Conservation (phyloP, 2,797 vertebrate species). For the Rhinella marina region DNA sequence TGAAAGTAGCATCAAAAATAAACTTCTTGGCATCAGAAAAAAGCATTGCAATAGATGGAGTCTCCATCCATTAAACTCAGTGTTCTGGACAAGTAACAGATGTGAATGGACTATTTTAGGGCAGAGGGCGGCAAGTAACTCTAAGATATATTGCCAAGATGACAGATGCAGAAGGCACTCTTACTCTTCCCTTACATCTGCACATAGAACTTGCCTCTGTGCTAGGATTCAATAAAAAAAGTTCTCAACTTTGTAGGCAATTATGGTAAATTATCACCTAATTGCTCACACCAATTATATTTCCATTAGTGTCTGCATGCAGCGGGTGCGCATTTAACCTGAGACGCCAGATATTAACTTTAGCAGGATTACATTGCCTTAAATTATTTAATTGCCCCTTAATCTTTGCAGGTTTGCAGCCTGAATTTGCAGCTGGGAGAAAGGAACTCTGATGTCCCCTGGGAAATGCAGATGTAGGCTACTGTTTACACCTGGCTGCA, state of each 20-base stretch:
- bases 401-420: constrained; percentile 60
- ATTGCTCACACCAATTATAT: constrained; percentile 69
- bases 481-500: constrained; percentile 6
- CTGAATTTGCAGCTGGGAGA: constrained; percentile 53
- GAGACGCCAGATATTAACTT: constrained; percentile 53
- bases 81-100: constrained; percentile 49
- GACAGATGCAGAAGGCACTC: constrained; percentile 13
- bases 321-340: constrained; percentile 64
- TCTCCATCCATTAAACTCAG: constrained; percentile 48
- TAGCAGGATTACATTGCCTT: background rate
- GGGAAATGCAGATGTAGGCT: constrained; percentile 47
- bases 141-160: constrained; percentile 40
- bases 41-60: constrained; percentile 9
- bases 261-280: constrained; percentile 64
- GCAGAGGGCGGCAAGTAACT: constrained; percentile 30
- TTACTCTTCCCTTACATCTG: background rate
- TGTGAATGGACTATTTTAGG: constrained; percentile 39
- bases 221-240: constrained; percentile 60
- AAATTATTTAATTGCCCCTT: constrained; percentile 62
- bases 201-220: constrained; percentile 35
- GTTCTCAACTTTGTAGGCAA: constrained; percentile 56
- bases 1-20: constrained; percentile 29
- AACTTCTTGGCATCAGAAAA: constrained; percentile 12
- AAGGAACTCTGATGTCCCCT: constrained; percentile 18
- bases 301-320: constrained; percentile 46